A percentile compares a stretch with the other conserved stretches of the same genome.
Evolutionary conservation across 1,140 invertebrate species (phyloP).

Genomic region (Tetragnatha versicolor): DNA sequence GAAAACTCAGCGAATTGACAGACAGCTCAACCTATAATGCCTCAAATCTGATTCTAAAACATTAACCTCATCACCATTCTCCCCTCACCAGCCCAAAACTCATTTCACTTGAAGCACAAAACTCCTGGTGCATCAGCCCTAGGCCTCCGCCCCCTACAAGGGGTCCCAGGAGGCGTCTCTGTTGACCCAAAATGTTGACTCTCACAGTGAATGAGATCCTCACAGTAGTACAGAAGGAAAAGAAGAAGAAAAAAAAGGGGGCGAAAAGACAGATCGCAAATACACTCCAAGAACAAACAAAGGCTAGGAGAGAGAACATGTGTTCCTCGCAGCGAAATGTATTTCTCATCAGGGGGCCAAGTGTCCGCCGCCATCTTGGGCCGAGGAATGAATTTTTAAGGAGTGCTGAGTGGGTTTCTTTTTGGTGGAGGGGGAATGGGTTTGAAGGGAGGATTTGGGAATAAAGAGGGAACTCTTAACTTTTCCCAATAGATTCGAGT

Average conservation of each 20-base stretch:
- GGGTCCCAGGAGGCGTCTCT: constrained; percentile 23
- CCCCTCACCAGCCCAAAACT: too few relatives aligned
- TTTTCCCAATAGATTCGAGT: too few relatives aligned
- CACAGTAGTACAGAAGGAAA: neutral
- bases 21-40: too few relatives aligned
- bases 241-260: constrained; percentile 20
- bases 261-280: constrained; percentile 46
- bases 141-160: neutral
- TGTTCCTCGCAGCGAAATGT: constrained; percentile 25
- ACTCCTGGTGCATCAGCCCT: neutral
- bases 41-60: too few relatives aligned
- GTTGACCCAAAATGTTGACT: constrained; percentile 48
- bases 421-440: too few relatives aligned
- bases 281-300: constrained; percentile 47
- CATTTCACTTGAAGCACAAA: too few relatives aligned
- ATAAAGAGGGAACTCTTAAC: too few relatives aligned
- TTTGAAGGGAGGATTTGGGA: too few relatives aligned
- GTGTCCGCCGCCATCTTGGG: constrained; percentile 16
- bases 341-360: neutral
- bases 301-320: neutral
- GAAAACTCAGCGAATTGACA: too few relatives aligned
- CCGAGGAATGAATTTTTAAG: neutral
- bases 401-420: too few relatives aligned
- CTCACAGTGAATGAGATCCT: neutral
- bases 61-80: too few relatives aligned